These are phyloP conservation scores for Argya squamiceps DNA, from an alignment of 2,797 vertebrate species.

Conservation along the genomic window DNA sequence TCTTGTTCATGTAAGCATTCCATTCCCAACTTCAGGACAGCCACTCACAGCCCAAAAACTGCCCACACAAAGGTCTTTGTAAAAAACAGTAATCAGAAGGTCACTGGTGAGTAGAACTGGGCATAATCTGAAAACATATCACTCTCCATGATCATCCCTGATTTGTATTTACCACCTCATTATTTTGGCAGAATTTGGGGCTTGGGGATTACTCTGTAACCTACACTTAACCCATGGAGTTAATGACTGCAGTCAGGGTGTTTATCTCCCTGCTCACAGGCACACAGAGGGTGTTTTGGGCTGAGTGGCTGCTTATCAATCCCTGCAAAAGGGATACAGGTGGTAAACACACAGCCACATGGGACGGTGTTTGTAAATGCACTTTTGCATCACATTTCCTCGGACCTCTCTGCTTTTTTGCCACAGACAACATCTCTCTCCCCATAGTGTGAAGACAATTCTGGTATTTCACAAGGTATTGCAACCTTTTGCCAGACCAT, in stretches of 20 bases:
- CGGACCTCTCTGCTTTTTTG: not conserved
- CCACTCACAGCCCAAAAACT: not conserved
- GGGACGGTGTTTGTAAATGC: too few relatives aligned
- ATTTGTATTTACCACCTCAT: not conserved
- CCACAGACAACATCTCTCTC: not conserved
- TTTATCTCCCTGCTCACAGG: too few relatives aligned
- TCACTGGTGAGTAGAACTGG: not conserved
- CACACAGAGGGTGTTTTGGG: not conserved
- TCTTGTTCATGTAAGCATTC: not conserved
- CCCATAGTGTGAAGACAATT: accelerated
- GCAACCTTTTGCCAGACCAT: not conserved
- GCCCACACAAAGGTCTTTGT: not conserved
- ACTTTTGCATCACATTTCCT: not conserved
- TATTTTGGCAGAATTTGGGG: not conserved
- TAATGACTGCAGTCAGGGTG: too few relatives aligned
- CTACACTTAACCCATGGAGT: accelerated
- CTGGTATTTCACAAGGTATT: not conserved
- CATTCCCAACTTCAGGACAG: not conserved
- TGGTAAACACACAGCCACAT: not conserved
- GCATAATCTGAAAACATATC: not conserved
- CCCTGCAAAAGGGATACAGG: not conserved
- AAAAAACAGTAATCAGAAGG: not conserved
- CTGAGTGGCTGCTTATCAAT: not conserved
- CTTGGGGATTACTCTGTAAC: not conserved
- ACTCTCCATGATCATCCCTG: not conserved